Conservation (phyloP, 1,140 invertebrate species). For the Euglossa dilemma region DNA sequence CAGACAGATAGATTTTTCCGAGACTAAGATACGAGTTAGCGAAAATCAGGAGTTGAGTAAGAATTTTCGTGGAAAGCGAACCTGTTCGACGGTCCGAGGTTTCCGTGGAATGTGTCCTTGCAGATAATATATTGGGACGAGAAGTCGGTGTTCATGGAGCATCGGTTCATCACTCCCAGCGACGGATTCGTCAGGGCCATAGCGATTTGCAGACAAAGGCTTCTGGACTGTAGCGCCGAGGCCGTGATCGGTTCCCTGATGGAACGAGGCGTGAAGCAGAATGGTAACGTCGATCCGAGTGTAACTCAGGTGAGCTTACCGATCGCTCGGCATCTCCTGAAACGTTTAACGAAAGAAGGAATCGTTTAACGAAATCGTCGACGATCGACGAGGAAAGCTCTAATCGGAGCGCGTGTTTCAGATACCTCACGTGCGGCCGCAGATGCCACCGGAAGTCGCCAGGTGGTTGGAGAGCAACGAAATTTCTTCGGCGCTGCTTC, state of each 20-base stretch:
- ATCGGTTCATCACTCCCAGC: constrained; percentile 89
- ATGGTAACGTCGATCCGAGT: constrained; percentile 74
- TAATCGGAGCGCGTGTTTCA: constrained; percentile 21
- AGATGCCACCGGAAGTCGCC: constrained; percentile 84
- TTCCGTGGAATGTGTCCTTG: constrained; percentile 33
- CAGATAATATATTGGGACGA: constrained; percentile 93
- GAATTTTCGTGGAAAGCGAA: too few species aligned
- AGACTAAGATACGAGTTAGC: not conserved
- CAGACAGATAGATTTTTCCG: too few species aligned
- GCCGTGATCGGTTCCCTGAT: constrained; percentile 81
- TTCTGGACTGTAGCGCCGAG: constrained; percentile 88
- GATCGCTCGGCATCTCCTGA: not conserved
- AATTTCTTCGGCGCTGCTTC: constrained; percentile 85
- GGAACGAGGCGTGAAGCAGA: constrained; percentile 77
- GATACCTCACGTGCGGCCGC: constrained; percentile 82
- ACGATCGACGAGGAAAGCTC: not conserved
- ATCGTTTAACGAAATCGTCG: too few species aligned
- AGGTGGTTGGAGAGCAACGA: constrained; percentile 88
- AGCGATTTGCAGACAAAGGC: constrained; percentile 88
- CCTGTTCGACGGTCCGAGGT: not conserved
- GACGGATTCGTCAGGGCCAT: constrained; percentile 93
- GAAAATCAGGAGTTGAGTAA: too few species aligned
- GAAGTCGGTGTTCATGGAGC: constrained; percentile 92
- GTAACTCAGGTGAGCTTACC: constrained; percentile 73
- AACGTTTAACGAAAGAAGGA: too few species aligned